Evolutionary conservation across 2,113 vertebrate species (phyloP).

Genomic region (Myanophis thanlyinensis): DNA sequence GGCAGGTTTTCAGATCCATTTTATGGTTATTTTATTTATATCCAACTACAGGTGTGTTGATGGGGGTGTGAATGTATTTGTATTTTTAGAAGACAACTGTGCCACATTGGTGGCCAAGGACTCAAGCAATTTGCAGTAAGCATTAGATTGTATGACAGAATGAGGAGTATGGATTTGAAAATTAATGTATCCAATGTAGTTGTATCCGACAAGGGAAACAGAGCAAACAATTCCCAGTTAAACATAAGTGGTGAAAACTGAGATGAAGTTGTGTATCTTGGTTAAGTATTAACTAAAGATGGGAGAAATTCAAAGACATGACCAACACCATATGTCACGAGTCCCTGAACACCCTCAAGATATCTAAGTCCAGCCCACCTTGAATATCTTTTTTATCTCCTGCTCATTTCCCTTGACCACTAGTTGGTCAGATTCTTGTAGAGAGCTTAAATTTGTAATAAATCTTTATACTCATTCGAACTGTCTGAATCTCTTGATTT

Average conservation of each 20-base stretch:
- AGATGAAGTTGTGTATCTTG: not conserved
- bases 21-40: not conserved
- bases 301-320: not conserved
- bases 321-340: not conserved
- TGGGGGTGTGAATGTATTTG: not conserved
- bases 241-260: not conserved
- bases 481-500: not conserved
- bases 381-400: not conserved
- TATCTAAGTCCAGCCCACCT: not conserved
- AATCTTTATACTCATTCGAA: not conserved
- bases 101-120: not conserved
- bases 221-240: not conserved
- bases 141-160: not conserved
- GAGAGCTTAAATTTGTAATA: not conserved
- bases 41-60: not conserved
- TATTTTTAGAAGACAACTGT: not conserved
- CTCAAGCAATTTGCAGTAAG: not conserved
- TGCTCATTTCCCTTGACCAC: not conserved
- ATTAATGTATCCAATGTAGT: not conserved
- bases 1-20: not conserved
- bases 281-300: not conserved
- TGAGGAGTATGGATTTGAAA: not conserved
- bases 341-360: not conserved
- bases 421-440: not conserved
- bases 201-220: not conserved